Conservation (phyloP, 2,113 vertebrate genomes). For the Triplophysa rosa region DNA sequence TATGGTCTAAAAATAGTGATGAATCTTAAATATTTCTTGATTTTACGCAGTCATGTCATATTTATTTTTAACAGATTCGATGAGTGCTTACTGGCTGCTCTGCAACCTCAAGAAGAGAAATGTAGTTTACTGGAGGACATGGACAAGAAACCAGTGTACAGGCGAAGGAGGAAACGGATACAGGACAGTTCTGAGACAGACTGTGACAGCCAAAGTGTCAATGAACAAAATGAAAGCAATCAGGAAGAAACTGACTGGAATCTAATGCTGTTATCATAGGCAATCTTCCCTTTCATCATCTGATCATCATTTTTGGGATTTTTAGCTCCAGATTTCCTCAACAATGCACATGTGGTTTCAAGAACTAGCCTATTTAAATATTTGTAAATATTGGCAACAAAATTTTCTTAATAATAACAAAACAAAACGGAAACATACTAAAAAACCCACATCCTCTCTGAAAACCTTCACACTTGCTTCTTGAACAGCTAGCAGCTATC, state of each 20-base stretch:
- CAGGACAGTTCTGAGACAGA: fast-evolving
- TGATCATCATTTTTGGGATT: not conserved
- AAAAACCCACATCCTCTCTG: not conserved
- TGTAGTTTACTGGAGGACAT: not conserved
- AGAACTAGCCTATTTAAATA: no score
- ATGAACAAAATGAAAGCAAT: constrained; percentile 21
- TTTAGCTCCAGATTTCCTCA: not conserved
- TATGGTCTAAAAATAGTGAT: no score
- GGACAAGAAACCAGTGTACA: constrained; percentile 46
- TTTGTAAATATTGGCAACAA: not conserved
- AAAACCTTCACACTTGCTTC: not conserved
- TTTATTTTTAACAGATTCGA: constrained; percentile 77
- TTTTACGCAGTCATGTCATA: not conserved
- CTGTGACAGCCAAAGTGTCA: not conserved
- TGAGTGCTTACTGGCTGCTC: constrained; percentile 70
- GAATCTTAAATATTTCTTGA: not conserved
- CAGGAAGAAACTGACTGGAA: constrained; percentile 33
- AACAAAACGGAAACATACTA: not conserved
- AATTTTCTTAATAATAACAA: no score
- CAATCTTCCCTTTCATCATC: not conserved
- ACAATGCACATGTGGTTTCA: not conserved
- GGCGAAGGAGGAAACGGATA: constrained; percentile 69
- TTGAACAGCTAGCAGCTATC: not conserved
- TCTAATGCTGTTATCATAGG: constrained; percentile 36
- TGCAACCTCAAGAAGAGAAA: constrained; percentile 57